These are phyloP conservation scores for Gopherus evgoodei DNA, from an alignment of 2,113 vertebrate genomes.

Conservation along the genomic window DNA sequence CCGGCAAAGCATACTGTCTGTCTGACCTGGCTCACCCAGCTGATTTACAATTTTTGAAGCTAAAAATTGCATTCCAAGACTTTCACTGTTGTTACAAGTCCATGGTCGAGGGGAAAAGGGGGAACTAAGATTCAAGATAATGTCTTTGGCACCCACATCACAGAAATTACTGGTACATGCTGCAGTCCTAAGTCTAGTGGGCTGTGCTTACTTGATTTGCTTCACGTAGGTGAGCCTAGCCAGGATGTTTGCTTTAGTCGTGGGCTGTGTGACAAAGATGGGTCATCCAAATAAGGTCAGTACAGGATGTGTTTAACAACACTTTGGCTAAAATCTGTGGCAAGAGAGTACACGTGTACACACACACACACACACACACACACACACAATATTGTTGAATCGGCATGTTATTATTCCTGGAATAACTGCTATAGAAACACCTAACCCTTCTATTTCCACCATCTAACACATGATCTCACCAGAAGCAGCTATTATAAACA, in stretches of 20 bases:
- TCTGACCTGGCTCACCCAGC: neutral
- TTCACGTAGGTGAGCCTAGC: conserved; percentile 73
- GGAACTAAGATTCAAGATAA: neutral
- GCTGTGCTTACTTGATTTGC: conserved; percentile 71
- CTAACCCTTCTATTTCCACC: conserved; percentile 53
- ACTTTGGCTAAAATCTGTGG: conserved; percentile 45
- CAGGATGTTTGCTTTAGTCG: conserved; percentile 80
- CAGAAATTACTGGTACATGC: conserved; percentile 32
- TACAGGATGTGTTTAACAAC: conserved; percentile 69
- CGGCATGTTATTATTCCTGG: conserved; percentile 58
- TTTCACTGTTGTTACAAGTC: neutral
- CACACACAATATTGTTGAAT: neutral
- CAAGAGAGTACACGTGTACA: neutral
- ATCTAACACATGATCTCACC: neutral
- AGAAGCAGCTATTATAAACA: conserved; percentile 21
- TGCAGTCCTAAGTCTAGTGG: conserved; percentile 52
- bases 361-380: neutral
- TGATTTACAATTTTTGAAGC: neutral
- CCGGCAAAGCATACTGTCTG: neutral
- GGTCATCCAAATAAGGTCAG: conserved; percentile 77
- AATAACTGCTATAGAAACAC: conserved; percentile 69
- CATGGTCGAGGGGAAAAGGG: neutral
- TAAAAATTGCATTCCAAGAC: neutral
- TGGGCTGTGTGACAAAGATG: conserved; percentile 81
- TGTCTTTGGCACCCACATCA: conserved; percentile 38